A percentile compares a stretch with the other conserved stretches of the same genome.
Conservation (phyloP, 2,797 vertebrate species). For the Rhinichthys osculus region DNA sequence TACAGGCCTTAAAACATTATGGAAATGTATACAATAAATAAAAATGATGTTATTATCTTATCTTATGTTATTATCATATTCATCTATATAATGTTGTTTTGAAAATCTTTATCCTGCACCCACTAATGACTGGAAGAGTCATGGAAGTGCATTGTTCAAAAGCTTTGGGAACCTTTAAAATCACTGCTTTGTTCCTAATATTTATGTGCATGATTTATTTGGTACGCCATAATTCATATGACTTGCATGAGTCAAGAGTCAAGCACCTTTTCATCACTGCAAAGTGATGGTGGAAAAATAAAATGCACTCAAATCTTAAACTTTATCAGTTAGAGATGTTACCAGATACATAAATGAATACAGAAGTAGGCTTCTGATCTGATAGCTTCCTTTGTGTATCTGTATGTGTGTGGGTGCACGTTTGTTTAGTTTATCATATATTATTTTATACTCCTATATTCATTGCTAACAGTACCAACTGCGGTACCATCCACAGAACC, state of each 20-base stretch:
- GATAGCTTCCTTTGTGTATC: neutral
- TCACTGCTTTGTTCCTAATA: neutral
- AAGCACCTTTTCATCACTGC: slow-evolving; percentile 36
- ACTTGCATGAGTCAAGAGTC: slow-evolving; percentile 18
- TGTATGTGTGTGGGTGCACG: neutral
- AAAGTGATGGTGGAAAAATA: slow-evolving; percentile 66
- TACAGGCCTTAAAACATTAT: neutral
- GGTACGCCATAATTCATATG: neutral
- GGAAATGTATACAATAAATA: neutral
- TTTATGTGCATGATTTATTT: neutral
- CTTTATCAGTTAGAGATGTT: slow-evolving; percentile 15
- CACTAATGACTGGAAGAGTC: neutral
- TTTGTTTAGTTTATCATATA: slow-evolving; percentile 2
- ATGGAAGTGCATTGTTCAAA: neutral
- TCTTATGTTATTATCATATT: too few species aligned
- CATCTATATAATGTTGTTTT: neutral
- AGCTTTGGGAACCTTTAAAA: neutral
- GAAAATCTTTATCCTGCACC: neutral
- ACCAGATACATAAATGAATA: neutral
- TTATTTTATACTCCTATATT: neutral
- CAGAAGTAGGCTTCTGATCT: neutral
- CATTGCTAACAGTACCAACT: slow-evolving; percentile 4
- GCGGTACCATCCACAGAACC: slow-evolving; percentile 47
- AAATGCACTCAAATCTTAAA: slow-evolving; percentile 51
- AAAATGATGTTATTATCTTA: neutral